Percentiles rank a stretch among this genome's conserved stretches.
These are phyloP conservation scores for Vanessa tameamea DNA, from an alignment of 1,140 invertebrate genomes.

Conservation along the genomic window DNA sequence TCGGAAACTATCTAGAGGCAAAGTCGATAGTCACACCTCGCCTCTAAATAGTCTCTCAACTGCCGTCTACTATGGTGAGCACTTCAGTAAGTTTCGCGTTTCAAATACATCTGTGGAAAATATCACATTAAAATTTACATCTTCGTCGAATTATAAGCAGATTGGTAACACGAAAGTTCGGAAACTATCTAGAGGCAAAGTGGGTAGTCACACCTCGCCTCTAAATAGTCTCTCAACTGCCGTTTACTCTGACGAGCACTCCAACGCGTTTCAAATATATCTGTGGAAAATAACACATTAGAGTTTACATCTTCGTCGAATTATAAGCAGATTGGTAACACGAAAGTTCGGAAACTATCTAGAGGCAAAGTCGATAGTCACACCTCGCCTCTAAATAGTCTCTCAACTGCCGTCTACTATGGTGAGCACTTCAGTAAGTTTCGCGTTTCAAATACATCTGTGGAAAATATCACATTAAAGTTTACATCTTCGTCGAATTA, in stretches of 20 bases:
- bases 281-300: too few relatives aligned
- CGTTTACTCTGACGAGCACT: not conserved
- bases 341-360: conserved; percentile 5
- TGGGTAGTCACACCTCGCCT: too few relatives aligned
- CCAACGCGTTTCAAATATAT: too few relatives aligned
- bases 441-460: too few relatives aligned
- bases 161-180: not conserved
- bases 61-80: not conserved
- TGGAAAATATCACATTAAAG: not conserved
- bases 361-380: conserved; percentile 7
- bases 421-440: too few relatives aligned
- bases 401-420: not conserved
- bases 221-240: not conserved
- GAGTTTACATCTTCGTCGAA: too few relatives aligned
- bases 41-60: not conserved
- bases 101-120: too few relatives aligned
- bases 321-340: not conserved
- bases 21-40: too few relatives aligned
- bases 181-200: conserved; percentile 1
- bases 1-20: too few relatives aligned
- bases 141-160: not conserved
- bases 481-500: not conserved
- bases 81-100: too few relatives aligned
- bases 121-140: too few relatives aligned
- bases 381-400: conserved; percentile 9